Evolutionary conservation across 2,797 vertebrate genomes (phyloP), one percentile per base, ranked within the genome.

Genomic region (Phataginus tetradactyla): DNA sequence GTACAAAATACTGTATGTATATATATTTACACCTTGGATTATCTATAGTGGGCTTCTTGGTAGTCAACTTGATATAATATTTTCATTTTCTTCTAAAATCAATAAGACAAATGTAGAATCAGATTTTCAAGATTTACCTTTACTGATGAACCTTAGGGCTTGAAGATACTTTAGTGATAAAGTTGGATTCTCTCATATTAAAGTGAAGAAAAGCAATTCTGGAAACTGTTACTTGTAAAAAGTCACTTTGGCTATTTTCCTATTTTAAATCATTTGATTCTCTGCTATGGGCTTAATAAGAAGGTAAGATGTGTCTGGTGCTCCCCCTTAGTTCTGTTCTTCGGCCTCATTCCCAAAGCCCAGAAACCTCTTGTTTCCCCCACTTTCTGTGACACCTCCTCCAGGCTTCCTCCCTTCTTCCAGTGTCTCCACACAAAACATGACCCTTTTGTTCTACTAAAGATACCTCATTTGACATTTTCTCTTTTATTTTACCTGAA

Each of bases 41-140:
- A 71, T 51, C 91, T 97, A 59, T 71, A 84, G 17, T 61, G 8
- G n/a, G 4, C 63, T 92, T 75, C 85, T 90, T 90, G 75, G 17
- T 84, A 91, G 87, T 42, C 66, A 81, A 66, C 27, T 92, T 96
- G 42, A 34, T 68, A 27, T 13, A 81, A 39, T 37, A 81, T 49
- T 84, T 94, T 95, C 10, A 77, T 83, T 66, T 77, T 93, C 64
- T 59, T 84, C 11, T 86, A 74, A 96, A 79, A 63, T 13, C 10
- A 90, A 88, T 64, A 87, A 96, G 74, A 74, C 39, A 89, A 66
- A 63, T 37, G 5, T 37, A 72, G 64, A 89, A 72, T 55, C 27
- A 78, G 37, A 77, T 81, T 79, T 90, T 89, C 17, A 84, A 64
- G 37, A 21, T 86, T 96, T 86, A 69, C 32, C 23, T 75, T 87